Evolutionary conservation across 2,113 vertebrate species (phyloP), one percentile per base, ranked within the genome.

Genomic region (Canis aureus): DNA sequence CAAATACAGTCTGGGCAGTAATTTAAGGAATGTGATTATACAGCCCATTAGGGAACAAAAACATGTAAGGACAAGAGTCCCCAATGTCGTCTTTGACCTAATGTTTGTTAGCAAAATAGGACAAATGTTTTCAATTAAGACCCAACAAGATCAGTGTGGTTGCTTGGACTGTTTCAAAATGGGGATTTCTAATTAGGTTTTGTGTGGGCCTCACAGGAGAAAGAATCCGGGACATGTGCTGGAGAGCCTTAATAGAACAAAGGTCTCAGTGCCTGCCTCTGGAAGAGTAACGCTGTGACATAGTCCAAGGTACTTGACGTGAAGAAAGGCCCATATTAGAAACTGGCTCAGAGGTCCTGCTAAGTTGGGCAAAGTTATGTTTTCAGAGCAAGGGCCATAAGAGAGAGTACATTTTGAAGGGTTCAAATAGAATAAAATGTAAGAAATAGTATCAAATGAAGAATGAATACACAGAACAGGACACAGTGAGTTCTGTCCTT

Each of bases 41-140:
- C 95, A 96, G 49, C 85, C 71, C 62, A 93, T 85, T 79, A 97
- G 62, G 32, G 71, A 97, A 89, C 80, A 94, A 86, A 95, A 96
- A n/a, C 76, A 25, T 87, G 79, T 89, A 69, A 87, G 80, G 74
- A 76, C 84, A 94, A 90, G 87, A 95, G 80, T 91, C 35, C 78
- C 51, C 53, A 43, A 29, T 83, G n/a, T 92, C 4, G 3, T 80
- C 49, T 95, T 92, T 97, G 88, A 95, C 91, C 43, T 92, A 78
- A 38, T 19, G 19, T 94, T 96, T 83, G 60, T 95, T 29, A 32
- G 38, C 80, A 93, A 73, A 94, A 29, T 59, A 43, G 78, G 11
- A 78, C 80, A 83, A 53, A 79, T 74, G 17, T 74, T 95, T 76
- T 92, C 51, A 74, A 3, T 84, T 87, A 88, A 92, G 69, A 92